These are phyloP conservation scores for Elanus axillaris DNA, from an alignment of 2,113 vertebrate species.

Conservation along the genomic window DNA sequence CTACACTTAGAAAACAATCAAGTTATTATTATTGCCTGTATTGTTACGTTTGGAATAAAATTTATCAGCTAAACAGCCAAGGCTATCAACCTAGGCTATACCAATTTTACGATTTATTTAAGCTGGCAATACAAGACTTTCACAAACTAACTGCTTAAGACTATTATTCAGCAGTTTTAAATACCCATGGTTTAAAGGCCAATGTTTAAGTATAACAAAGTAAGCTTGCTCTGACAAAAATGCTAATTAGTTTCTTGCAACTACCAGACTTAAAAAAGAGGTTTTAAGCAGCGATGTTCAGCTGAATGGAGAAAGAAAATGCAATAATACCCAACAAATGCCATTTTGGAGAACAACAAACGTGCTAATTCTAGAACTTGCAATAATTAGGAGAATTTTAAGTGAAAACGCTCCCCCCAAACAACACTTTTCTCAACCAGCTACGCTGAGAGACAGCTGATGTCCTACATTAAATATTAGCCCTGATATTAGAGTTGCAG, in stretches of 20 bases:
- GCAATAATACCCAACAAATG: background rate
- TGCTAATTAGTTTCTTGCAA: constrained; percentile 24
- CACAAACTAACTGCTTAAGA: background rate
- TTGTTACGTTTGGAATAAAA: background rate
- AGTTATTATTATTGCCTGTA: background rate
- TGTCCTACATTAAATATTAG: background rate
- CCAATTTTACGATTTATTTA: background rate
- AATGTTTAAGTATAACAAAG: background rate
- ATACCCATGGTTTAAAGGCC: constrained; percentile 1
- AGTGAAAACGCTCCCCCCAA: background rate
- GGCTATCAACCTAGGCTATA: background rate
- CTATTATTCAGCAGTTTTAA: background rate
- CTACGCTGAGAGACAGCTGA: background rate
- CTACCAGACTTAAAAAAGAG: background rate
- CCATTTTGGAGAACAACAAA: background rate
- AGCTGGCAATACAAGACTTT: background rate
- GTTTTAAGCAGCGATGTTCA: background rate
- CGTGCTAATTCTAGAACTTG: background rate
- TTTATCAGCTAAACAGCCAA: background rate
- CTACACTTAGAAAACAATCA: background rate
- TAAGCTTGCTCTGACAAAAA: constrained; percentile 1
- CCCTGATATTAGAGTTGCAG: background rate
- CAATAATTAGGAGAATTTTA: background rate
- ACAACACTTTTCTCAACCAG: background rate
- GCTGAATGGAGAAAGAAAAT: background rate